Base-by-base conservation (phyloP, 2,113 vertebrate genomes). In the Cephalopterus ornatus region DNA sequence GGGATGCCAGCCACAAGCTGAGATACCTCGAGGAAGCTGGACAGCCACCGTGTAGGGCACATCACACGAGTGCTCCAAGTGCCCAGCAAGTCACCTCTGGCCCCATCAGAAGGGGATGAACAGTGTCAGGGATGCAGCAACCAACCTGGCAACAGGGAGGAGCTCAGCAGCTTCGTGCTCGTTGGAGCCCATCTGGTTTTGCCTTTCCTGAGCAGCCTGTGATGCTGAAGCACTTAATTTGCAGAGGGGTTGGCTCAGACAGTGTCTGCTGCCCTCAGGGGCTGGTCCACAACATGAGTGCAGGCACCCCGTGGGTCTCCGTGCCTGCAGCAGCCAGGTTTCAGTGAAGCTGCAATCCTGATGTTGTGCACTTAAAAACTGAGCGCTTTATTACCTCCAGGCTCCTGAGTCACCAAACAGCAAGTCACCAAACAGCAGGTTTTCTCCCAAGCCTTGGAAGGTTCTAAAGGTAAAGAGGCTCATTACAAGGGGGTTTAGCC, bases 1-100 rank as follows among this genome's bases (percentile, higher is more conserved):
- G 35, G 15, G 9, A 3, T 88, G 22, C 30, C 42, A 72, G 56
- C 33, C 74, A 35, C 26, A 27, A 56, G 42, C 28, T 53, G 66
- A 53, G 59, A 12, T 23, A 15, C 24, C n/a, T 61, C 27, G 44
- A 55, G 27, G 12, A 35, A 46, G 33, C 3, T 50, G 66, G 6
- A 17, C 66, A 59, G 20, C 39, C 42, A 62, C 11, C 46, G 35
- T 2, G 0, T 0, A n/a, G 9, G 27, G 5, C 0, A 0, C 23
- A 12, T 4, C 30, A 50, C 63, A 76, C 2, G 1, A 76, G n/a
- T 44, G 16, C 9, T 62, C 37, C 49, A 73, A 62, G 55, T 7
- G 28, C 59, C 74, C 74, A 52, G 46, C 37, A 56, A 5, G 27
- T n/a, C 8, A 0, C 19, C 24, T 11, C 27, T 47, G n/a, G 22